Conservation (phyloP, 2,113 vertebrate species). For the Chionodraco myersi region DNA sequence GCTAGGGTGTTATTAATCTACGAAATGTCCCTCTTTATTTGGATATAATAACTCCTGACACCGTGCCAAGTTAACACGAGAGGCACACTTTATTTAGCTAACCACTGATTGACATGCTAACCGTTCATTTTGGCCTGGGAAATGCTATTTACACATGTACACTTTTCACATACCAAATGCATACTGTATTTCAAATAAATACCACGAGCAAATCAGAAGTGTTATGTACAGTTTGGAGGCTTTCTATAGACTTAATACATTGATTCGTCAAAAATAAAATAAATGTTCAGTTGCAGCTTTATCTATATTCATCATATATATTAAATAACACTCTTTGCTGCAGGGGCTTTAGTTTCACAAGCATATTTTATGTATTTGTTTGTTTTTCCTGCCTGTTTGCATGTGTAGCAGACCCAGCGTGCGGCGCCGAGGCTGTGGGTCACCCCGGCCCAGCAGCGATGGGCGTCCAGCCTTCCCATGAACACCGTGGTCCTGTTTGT, state of each 20-base stretch:
- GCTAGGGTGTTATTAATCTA: slow-evolving; percentile 1
- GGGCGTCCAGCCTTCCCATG: slow-evolving; percentile 84
- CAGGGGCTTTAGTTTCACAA: not conserved
- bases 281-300: not conserved
- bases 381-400: not conserved
- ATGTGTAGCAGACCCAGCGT: not conserved
- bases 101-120: not conserved
- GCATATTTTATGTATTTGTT: no score
- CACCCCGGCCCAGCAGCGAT: slow-evolving; percentile 69
- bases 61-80: not conserved
- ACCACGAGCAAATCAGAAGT: no score
- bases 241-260: not conserved
- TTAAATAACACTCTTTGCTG: no score
- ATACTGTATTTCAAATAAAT: no score
- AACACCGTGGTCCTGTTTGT: slow-evolving; percentile 92
- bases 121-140: not conserved
- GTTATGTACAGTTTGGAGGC: no score
- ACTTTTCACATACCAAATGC: no score
- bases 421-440: slow-evolving; percentile 46
- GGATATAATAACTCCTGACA: not conserved
- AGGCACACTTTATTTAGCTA: no score
- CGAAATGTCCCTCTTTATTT: not conserved
- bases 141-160: not conserved
- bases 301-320: not conserved
- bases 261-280: not conserved